Evolutionary conservation across 2,797 vertebrate species (phyloP), one percentile per base, ranked within the genome.

Genomic region (Premnoplex brunnescens): DNA sequence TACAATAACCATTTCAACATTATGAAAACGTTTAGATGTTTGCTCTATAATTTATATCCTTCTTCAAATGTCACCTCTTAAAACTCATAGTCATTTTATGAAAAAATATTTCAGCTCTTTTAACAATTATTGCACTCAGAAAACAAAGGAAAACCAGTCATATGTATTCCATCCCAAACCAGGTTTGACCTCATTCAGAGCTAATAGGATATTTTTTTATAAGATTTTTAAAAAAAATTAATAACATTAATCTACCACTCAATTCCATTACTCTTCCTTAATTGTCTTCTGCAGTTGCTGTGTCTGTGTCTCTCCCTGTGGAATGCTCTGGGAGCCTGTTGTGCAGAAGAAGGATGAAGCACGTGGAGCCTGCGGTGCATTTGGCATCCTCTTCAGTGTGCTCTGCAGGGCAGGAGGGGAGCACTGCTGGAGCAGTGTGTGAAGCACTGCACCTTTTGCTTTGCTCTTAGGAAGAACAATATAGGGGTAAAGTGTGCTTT

Each of bases 21-120:
- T 93, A 72, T 84, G 71, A 94, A 97, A 97, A 91, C 71, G 39
- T 97, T 97, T 91, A 91, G 92, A 96, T 97, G 85, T 90, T 97
- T 97, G 80, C 93, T 95, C 88, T 97, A 80, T 81, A 94, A 95
- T 97, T 97, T 97, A 96, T 97, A 94, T 92, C 93, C 59, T 96
- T 95, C 94, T 96, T 96, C 87, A 96, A 96, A 96, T 96, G 93
- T 94, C 84, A 97, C 88, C 91, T 95, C 95, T 96, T 97, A 97
- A 97, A 96, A 97, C 90, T 96, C 97, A 85, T 96, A 97, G 96
- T 96, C 75, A 41, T 96, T 90, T 93, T 91, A 95, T 94, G 92
- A 97, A 97, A 97, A 97, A 94, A 94, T 95, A 95, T 96, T 97
- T 97, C 80, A 88, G 13, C 39, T 94, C 92, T 93, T 93, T 81